Evolutionary conservation across 2,113 vertebrate genomes (phyloP), one percentile per base, ranked within the genome.

Genomic region (Burhinus bistriatus): DNA sequence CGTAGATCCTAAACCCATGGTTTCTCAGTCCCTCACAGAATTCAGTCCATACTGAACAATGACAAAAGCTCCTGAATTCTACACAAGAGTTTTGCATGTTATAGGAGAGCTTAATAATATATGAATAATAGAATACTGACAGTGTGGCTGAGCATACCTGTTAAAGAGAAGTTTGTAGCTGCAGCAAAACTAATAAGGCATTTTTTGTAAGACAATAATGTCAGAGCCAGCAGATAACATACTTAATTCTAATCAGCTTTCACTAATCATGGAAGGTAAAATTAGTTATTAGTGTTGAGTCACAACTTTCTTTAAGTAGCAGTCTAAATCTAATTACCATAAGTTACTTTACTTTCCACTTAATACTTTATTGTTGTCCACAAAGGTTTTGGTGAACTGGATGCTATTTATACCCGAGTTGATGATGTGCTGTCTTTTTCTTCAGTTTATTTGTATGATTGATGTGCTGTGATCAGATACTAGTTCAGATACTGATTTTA

Each of bases 211-310:
- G 90, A 91, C 87, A 97, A 76, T 95, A 97, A 96, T 92, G 94
- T 83, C 97, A 88, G 83, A 88, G 89, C 86, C 80, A 97, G 92
- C 64, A 97, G 83, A 97, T 96, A 97, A 94, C 78, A 90, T 97
- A 94, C 97, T 97, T 97, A 98, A 57, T 83, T 94, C 68, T 98
- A 98, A 98, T 97, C 96, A 97, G 95, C 96, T 98, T 98, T 96
- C 72, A 89, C 71, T 97, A 97, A 97, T 98, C 95, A 92, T 51
- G 29, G 93, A 97, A 97, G 95, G 96, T 97, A 97, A 97, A 97
- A 97, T 98, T 97, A 96, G 92, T 97, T 97, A 95, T 96, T 97
- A 97, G 91, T 75, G 91, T 97, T 93, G 97, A 97, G 93, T 95
- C 93, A 97, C 90, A 98, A 97, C 96, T 98, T 97, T 92, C 91